Conservation (phyloP, 2,797 vertebrate genomes). For the Sardinella longiceps region DNA sequence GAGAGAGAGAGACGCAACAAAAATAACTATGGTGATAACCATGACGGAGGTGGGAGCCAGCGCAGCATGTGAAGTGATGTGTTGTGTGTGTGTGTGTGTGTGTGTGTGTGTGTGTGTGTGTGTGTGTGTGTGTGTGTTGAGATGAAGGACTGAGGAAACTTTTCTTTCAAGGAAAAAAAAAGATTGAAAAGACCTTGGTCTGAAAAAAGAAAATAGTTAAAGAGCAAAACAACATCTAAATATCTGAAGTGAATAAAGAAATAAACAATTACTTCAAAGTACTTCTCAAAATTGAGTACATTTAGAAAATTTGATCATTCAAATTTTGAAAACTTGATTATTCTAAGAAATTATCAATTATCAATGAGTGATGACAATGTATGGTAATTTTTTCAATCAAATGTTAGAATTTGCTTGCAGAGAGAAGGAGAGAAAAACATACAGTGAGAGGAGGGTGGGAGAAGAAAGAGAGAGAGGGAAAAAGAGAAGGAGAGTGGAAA, state of each 20-base stretch:
- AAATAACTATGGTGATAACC: conserved; percentile 28
- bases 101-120: too few relatives aligned
- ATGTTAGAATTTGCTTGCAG: not conserved
- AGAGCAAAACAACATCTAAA: too few relatives aligned
- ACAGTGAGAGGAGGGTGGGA: not conserved
- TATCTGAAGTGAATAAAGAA: not conserved
- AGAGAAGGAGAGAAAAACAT: not conserved
- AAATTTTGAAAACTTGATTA: not conserved
- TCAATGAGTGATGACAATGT: not conserved
- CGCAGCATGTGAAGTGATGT: not conserved
- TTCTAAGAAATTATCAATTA: not conserved
- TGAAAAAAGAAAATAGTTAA: not conserved
- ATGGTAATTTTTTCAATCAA: not conserved
- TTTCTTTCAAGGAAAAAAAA: not conserved
- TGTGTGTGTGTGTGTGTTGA: too few relatives aligned
- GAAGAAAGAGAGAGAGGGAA: conserved; percentile 32
- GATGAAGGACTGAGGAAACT: not conserved
- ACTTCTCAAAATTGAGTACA: too few relatives aligned
- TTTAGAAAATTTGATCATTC: not conserved
- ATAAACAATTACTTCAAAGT: not conserved
- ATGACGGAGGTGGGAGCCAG: not conserved
- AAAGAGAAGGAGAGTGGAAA: not conserved
- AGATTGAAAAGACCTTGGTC: not conserved
- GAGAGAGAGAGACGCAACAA: conserved; percentile 41
- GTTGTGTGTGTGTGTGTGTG: too few relatives aligned